Evolutionary conservation across 2,888 invertebrate genomes (phyloP).

Genomic region (Dryocosmus kuriphilus): DNA sequence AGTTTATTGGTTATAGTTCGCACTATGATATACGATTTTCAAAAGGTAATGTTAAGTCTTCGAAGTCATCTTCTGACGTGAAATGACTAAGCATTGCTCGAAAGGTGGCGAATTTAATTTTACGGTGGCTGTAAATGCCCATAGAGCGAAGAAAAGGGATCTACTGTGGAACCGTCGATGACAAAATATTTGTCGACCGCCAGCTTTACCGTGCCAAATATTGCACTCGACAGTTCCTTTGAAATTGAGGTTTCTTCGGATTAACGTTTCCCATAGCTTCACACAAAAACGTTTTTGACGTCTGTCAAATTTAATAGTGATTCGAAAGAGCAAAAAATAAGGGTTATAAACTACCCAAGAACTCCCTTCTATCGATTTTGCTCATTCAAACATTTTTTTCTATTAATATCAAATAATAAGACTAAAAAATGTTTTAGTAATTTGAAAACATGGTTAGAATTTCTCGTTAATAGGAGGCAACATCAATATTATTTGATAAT

Average conservation of each 20-base stretch:
- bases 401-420: not conserved
- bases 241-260: conserved; percentile 4
- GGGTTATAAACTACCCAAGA: not conserved
- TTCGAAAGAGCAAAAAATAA: conserved; percentile 16
- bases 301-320: conserved; percentile 25
- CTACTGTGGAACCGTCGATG: conserved; percentile 27
- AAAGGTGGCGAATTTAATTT: conserved; percentile 43
- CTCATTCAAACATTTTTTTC: not conserved
- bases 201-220: conserved; percentile 41
- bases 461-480: no score
- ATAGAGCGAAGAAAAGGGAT: conserved; percentile 28
- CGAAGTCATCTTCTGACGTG: not conserved
- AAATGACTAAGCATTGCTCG: not conserved
- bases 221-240: conserved; percentile 32
- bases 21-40: not conserved
- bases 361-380: not conserved
- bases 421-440: not conserved
- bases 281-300: conserved; percentile 23
- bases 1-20: no score
- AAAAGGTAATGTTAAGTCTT: not conserved
- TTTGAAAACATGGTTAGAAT: no score
- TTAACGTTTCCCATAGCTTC: conserved; percentile 9
- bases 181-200: conserved; percentile 46
- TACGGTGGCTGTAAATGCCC: conserved; percentile 47
- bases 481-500: no score